Evolutionary conservation across 2,888 invertebrate genomes (phyloP).

Genomic region (Netelia virgata): DNA sequence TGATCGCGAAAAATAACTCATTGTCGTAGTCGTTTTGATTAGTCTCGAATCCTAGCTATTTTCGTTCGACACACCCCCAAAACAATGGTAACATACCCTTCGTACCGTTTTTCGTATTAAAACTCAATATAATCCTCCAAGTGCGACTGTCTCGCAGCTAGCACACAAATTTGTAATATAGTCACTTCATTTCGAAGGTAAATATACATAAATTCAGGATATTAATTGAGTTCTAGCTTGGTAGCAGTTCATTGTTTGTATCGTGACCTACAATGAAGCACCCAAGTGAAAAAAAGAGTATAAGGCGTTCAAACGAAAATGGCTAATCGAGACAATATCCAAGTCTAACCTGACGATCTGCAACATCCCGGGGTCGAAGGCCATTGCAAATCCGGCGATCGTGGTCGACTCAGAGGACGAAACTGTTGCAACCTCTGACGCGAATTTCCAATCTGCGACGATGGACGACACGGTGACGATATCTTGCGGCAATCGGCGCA

Average conservation of each 20-base stretch:
- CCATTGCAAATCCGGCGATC: slow-evolving; percentile 44
- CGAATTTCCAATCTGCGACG: background rate
- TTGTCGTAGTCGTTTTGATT: slow-evolving; percentile 41
- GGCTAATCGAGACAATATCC: slow-evolving; percentile 16
- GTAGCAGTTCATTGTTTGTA: too few relatives aligned
- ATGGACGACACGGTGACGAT: slow-evolving; percentile 41
- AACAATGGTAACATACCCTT: background rate
- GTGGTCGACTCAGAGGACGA: slow-evolving; percentile 40
- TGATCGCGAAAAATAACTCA: slow-evolving; percentile 46
- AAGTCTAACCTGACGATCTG: slow-evolving; percentile 67
- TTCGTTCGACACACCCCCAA: background rate
- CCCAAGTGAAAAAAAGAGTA: background rate
- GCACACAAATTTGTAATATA: background rate
- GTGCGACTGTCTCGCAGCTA: background rate
- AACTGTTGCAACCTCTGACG: slow-evolving; percentile 19
- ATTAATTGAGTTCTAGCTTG: too few relatives aligned
- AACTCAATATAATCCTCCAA: background rate
- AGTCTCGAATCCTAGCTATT: slow-evolving; percentile 32
- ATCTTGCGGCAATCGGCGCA: slow-evolving; percentile 66
- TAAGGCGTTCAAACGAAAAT: slow-evolving; percentile 1
- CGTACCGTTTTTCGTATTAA: too few relatives aligned
- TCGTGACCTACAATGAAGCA: too few relatives aligned
- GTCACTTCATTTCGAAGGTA: background rate
- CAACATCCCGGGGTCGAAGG: slow-evolving; percentile 36
- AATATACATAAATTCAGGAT: background rate